A percentile compares a stretch with the other conserved stretches of the same genome.
Evolutionary conservation across 1,140 invertebrate genomes (phyloP).

Genomic region (Apolygus lucorum): DNA sequence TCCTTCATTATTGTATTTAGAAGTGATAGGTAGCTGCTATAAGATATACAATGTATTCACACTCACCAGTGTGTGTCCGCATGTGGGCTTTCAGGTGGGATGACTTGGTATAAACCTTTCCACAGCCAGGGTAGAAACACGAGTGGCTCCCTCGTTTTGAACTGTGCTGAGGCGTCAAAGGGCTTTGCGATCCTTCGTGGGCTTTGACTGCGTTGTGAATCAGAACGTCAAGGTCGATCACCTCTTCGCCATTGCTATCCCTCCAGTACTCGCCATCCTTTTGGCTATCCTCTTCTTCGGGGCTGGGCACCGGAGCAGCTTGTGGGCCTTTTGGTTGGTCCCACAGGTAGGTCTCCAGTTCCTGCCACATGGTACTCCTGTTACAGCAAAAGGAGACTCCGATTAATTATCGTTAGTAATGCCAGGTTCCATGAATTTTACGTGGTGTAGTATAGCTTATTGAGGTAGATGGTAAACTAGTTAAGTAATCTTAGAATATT

Average conservation of each 20-base stretch:
- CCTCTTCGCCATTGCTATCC: conserved; percentile 38
- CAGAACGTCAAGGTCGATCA: conserved; percentile 43
- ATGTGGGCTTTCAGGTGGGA: conserved; percentile 66
- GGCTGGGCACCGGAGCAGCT: conserved; percentile 33
- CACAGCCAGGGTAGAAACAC: conserved; percentile 56
- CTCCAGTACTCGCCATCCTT: conserved; percentile 2
- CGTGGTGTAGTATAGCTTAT: no score
- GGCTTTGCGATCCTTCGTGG: conserved; percentile 30
- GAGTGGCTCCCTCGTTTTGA: conserved; percentile 47
- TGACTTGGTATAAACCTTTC: conserved; percentile 62
- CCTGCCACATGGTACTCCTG: conserved; percentile 44
- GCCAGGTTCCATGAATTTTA: no score
- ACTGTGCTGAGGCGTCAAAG: background rate
- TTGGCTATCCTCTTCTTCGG: conserved; percentile 7
- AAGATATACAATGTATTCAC: no score
- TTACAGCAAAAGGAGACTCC: no score
- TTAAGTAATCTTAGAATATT: no score
- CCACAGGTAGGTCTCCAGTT: conserved; percentile 43
- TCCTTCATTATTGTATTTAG: no score
- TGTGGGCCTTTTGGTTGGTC: conserved; percentile 37
- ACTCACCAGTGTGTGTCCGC: conserved; percentile 50
- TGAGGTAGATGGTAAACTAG: no score
- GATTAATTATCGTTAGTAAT: no score
- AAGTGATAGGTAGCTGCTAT: no score
- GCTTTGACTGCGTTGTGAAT: conserved; percentile 42